phyloP scores from a whole-genome alignment of 1,140 invertebrate genomes.

The Probaryconus sp. region DNA sequence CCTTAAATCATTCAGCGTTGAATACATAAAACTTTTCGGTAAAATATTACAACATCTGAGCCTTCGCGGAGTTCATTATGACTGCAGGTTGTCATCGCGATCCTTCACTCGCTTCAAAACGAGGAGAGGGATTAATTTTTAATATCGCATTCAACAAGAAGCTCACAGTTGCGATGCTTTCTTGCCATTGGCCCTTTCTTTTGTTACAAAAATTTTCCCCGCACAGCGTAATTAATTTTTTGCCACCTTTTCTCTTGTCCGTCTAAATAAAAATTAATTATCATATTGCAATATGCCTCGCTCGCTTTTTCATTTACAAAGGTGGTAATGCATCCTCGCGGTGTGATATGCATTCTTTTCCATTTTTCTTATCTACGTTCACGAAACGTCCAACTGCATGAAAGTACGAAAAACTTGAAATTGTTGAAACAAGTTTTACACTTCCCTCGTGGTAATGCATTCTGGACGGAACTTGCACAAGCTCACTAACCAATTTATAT shows the following conservation, averaged over 20 bases:
- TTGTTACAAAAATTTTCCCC: conserved; percentile 29
- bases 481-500: no score
- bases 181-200: conserved; percentile 32
- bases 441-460: no score
- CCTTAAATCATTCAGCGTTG: no score
- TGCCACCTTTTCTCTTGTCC: conserved; percentile 31
- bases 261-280: conserved; percentile 68
- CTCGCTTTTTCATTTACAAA: conserved; percentile 12
- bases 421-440: no score
- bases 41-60: no score
- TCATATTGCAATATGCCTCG: conserved; percentile 61
- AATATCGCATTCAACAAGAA: conserved; percentile 62
- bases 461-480: no score
- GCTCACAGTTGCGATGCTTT: conserved; percentile 13
- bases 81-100: conserved; percentile 64
- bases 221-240: conserved; percentile 62
- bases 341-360: conserved; percentile 7
- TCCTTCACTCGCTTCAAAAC: conserved; percentile 24
- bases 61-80: conserved; percentile 67
- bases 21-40: no score
- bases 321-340: conserved; percentile 5
- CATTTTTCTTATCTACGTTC: no score
- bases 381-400: no score
- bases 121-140: conserved; percentile 67
- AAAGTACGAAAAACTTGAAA: no score